These are phyloP conservation scores for Leucophora obtusa DNA, from an alignment of 2,888 invertebrate genomes.

Conservation along the genomic window DNA sequence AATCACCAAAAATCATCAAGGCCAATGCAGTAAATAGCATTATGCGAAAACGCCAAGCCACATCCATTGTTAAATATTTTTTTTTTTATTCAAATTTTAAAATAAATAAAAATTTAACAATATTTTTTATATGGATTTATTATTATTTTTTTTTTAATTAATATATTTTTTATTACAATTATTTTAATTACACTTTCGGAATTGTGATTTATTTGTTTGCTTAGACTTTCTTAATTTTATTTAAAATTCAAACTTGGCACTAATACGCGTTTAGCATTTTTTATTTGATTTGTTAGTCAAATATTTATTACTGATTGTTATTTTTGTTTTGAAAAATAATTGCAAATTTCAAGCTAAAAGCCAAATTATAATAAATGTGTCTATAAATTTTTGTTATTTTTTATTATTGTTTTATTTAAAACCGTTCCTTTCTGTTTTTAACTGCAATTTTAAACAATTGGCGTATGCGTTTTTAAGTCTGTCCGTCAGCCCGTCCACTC, in stretches of 20 bases:
- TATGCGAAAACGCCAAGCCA: constrained; percentile 78
- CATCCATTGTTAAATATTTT: constrained; percentile 70
- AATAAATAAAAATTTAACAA: neutral
- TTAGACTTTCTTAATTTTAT: constrained; percentile 49
- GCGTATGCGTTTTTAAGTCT: constrained; percentile 12
- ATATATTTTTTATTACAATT: constrained; percentile 2
- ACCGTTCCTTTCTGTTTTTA: constrained; percentile 28
- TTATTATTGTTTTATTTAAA: constrained; percentile 18
- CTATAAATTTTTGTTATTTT: constrained; percentile 23
- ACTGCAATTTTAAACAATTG: neutral
- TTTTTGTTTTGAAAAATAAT: constrained; percentile 6
- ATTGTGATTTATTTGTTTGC: constrained; percentile 17
- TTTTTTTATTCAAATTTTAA: constrained; percentile 13
- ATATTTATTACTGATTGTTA: constrained; percentile 10
- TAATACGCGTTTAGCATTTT: constrained; percentile 34
- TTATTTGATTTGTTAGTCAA: constrained; percentile 29
- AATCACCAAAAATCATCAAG: constrained; percentile 77
- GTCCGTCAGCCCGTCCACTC: constrained; percentile 59
- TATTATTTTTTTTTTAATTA: neutral
- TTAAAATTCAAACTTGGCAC: constrained; percentile 40
- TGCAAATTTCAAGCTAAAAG: constrained; percentile 34
- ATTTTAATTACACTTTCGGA: constrained; percentile 33
- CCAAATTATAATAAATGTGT: constrained; percentile 2
- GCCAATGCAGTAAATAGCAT: constrained; percentile 76
- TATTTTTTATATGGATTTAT: neutral